Conservation (phyloP, 1,140 invertebrate species). For the Diachasmimorpha longicaudata region DNA sequence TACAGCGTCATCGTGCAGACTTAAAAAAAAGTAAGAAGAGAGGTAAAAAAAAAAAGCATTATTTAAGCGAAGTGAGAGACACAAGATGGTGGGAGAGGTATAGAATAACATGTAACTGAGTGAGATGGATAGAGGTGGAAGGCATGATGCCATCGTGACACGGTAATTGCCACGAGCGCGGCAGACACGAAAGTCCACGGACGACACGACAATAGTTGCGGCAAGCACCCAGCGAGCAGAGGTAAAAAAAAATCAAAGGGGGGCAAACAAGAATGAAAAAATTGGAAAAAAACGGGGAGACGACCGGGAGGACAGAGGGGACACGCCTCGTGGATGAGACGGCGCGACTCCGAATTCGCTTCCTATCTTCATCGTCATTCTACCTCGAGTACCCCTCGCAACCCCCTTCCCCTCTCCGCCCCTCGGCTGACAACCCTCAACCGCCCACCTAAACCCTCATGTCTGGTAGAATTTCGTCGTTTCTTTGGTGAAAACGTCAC, state of each 20-base stretch:
- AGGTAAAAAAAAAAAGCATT: background rate
- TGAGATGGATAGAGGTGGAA: background rate
- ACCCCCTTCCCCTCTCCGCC: background rate
- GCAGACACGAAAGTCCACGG: slow-evolving; percentile 29
- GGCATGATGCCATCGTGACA: slow-evolving; percentile 34
- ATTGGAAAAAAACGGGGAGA: background rate
- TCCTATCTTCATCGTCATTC: slow-evolving; percentile 22
- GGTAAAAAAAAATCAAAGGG: background rate
- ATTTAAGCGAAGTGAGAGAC: background rate
- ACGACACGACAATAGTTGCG: slow-evolving; percentile 24
- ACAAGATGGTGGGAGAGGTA: background rate
- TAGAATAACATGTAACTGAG: background rate
- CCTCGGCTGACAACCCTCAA: background rate
- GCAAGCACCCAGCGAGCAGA: background rate
- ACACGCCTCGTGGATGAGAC: slow-evolving; percentile 14
- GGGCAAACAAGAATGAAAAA: background rate
- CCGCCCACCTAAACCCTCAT: background rate
- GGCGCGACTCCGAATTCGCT: slow-evolving; percentile 14
- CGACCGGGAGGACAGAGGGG: too few species aligned
- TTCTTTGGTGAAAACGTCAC: slow-evolving; percentile 2
- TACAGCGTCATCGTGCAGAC: slow-evolving; percentile 15
- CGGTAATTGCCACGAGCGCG: slow-evolving; percentile 31
- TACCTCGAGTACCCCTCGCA: background rate
- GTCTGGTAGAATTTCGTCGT: background rate
- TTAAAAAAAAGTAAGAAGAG: background rate